These are phyloP conservation scores for Ceyx erithaca DNA, from an alignment of 2,797 vertebrate species.

Conservation along the genomic window DNA sequence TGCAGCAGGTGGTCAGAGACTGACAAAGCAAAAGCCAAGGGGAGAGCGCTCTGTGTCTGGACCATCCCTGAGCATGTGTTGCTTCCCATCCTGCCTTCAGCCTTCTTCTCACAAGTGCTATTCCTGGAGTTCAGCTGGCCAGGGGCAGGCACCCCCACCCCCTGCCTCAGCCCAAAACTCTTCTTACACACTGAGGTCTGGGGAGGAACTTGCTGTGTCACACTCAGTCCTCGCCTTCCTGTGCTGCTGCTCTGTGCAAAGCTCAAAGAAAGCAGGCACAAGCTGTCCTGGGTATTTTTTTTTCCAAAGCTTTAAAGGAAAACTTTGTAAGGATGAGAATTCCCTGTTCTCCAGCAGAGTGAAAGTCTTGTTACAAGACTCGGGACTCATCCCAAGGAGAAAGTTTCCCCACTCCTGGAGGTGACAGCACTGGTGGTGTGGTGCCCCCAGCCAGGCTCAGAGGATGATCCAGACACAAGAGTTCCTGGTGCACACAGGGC, in stretches of 20 bases:
- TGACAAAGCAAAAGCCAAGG: slow-evolving; percentile 32
- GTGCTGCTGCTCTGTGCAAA: slow-evolving; percentile 24
- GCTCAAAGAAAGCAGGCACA: slow-evolving; percentile 8
- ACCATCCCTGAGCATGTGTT: slow-evolving; percentile 60
- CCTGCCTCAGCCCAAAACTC: neutral
- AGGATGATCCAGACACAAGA: slow-evolving; percentile 72
- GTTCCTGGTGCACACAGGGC: slow-evolving; percentile 29
- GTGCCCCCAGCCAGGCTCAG: neutral
- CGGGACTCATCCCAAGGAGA: slow-evolving; percentile 24
- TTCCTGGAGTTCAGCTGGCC: slow-evolving; percentile 59
- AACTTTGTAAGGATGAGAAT: slow-evolving; percentile 36
- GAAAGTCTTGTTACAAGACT: slow-evolving; percentile 2
- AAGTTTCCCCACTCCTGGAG: neutral
- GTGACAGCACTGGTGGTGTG: neutral
- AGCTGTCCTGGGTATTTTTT: neutral
- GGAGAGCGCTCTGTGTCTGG: slow-evolving; percentile 58
- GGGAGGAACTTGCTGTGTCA: neutral
- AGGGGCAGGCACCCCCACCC: neutral
- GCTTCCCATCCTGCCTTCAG: slow-evolving; percentile 72
- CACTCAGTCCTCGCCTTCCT: neutral
- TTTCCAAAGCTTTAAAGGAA: slow-evolving; percentile 51
- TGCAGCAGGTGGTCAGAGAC: slow-evolving; percentile 79
- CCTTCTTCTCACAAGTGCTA: slow-evolving; percentile 76
- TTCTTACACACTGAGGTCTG: neutral
- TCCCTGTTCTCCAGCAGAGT: slow-evolving; percentile 56